phyloP scores from a whole-genome alignment of 2,113 vertebrate genomes.

The Pomatostomus ruficeps region DNA sequence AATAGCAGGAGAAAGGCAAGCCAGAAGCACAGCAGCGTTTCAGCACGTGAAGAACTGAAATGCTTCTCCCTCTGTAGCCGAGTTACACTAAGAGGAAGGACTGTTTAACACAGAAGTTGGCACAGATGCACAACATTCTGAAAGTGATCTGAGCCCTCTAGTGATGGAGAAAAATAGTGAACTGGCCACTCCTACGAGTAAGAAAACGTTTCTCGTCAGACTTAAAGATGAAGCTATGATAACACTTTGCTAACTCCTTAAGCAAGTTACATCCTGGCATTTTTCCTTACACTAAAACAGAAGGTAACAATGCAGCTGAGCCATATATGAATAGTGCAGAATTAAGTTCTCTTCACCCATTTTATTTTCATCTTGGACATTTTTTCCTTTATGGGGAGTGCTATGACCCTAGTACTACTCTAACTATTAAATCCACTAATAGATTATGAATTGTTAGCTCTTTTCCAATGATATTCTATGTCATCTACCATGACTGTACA shows the following conservation, averaged over 20 bases:
- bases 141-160: slow-evolving; percentile 27
- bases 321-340: background rate
- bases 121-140: background rate
- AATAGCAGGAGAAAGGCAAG: background rate
- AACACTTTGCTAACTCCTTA: background rate
- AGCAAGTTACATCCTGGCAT: background rate
- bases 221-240: background rate
- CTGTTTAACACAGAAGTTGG: background rate
- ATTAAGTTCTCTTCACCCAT: too few relatives aligned
- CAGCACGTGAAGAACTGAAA: background rate
- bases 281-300: background rate
- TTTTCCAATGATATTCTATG: background rate
- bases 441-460: background rate
- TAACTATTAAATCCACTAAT: background rate
- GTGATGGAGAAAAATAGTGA: slow-evolving; percentile 42
- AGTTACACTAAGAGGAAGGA: background rate
- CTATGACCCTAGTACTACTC: background rate
- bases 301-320: background rate
- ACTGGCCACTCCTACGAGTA: background rate
- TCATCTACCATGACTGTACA: background rate
- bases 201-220: background rate
- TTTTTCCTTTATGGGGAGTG: background rate
- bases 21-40: accelerated
- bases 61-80: background rate
- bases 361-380: background rate